Conservation (phyloP, 2,797 vertebrate genomes). For the Peromyscus aztecus region DNA sequence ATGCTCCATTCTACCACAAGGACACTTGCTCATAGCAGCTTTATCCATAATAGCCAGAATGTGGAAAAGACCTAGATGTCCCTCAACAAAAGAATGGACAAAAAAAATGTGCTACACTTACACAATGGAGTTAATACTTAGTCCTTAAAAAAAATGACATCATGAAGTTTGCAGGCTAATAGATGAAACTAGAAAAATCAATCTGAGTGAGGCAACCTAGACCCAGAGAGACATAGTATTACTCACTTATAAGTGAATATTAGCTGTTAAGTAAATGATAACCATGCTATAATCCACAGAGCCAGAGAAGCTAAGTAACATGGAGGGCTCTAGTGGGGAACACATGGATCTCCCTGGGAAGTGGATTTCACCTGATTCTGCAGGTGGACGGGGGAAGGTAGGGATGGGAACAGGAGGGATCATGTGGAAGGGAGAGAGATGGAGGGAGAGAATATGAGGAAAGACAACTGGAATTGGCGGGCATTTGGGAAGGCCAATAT, state of each 20-base stretch:
- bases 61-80: background rate
- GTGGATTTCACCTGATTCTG: background rate
- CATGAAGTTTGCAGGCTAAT: background rate
- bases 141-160: background rate
- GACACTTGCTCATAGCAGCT: background rate
- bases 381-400: background rate
- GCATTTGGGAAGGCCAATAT: background rate
- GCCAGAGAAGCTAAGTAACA: background rate
- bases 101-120: background rate
- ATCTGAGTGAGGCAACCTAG: background rate
- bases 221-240: background rate
- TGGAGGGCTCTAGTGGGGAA: background rate
- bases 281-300: background rate
- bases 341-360: background rate
- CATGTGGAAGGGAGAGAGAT: background rate
- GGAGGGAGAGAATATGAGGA: background rate
- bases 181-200: background rate
- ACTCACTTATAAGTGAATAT: background rate
- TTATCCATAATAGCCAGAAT: background rate
- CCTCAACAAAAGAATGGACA: background rate
- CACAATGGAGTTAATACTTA: background rate
- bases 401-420: background rate
- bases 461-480: background rate
- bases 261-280: background rate
- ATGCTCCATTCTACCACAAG: background rate